Conservation (phyloP, 2,888 invertebrate species). For the Anticlea derivata region DNA sequence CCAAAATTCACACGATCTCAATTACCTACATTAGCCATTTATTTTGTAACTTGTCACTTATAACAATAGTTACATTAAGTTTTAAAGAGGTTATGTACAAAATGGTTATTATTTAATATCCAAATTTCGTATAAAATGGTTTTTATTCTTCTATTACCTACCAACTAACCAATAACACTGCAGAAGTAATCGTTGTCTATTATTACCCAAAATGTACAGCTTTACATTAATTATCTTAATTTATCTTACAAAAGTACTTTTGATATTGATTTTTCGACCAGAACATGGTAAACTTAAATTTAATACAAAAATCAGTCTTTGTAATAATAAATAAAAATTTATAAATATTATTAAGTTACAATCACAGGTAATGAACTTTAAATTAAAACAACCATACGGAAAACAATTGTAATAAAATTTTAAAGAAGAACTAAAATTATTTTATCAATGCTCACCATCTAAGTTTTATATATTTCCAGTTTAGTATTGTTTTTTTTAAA, state of each 20-base stretch:
- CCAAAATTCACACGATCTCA: slow-evolving; percentile 11
- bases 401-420: too few relatives aligned
- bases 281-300: slow-evolving; percentile 34
- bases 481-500: too few relatives aligned
- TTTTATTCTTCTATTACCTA: slow-evolving; percentile 14
- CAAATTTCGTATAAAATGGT: slow-evolving; percentile 35
- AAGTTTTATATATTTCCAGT: too few relatives aligned
- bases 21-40: slow-evolving; percentile 23
- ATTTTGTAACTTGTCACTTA: slow-evolving; percentile 45
- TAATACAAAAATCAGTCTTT: slow-evolving; percentile 47
- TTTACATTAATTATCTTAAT: slow-evolving; percentile 43
- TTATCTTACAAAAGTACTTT: slow-evolving; percentile 39
- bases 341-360: slow-evolving; percentile 1
- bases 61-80: slow-evolving; percentile 38
- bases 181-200: slow-evolving; percentile 64
- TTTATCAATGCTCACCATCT: too few relatives aligned
- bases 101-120: slow-evolving; percentile 18
- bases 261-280: slow-evolving; percentile 43
- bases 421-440: too few relatives aligned
- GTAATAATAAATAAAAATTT: slow-evolving; percentile 32
- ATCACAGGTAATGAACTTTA: not conserved
- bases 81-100: slow-evolving; percentile 19
- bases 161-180: slow-evolving; percentile 35
- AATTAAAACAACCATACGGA: too few relatives aligned
- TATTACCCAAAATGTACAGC: slow-evolving; percentile 60